Conservation (phyloP, 2,888 invertebrate genomes). For the Pammene fasciana region DNA sequence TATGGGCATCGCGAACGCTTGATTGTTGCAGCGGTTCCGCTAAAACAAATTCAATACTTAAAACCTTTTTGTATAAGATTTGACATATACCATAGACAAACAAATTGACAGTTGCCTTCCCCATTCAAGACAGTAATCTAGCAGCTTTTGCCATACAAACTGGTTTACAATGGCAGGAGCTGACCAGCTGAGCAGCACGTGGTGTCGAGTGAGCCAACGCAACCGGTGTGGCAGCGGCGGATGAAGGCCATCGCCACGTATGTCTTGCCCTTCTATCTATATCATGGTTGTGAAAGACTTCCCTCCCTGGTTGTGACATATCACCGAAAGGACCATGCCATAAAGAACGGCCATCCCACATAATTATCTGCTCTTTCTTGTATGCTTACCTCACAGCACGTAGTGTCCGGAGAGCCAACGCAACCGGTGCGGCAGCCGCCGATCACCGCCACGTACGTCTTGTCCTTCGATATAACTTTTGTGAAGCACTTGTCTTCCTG, state of each 20-base stretch:
- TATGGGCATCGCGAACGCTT: slow-evolving; percentile 66
- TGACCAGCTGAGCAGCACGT: too few relatives aligned
- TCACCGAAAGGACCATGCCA: too few relatives aligned
- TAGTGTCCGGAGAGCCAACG: slow-evolving; percentile 64
- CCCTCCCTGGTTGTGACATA: slow-evolving; percentile 68
- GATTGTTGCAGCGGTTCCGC: slow-evolving; percentile 74
- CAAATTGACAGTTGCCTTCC: too few relatives aligned
- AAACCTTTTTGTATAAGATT: too few relatives aligned
- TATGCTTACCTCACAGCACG: slow-evolving; percentile 64
- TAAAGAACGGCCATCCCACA: too few relatives aligned
- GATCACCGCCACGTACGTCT: slow-evolving; percentile 65
- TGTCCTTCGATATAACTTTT: slow-evolving; percentile 66
- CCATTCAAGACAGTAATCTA: too few relatives aligned
- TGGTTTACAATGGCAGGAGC: too few relatives aligned
- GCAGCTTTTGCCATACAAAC: too few relatives aligned
- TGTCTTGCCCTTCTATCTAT: slow-evolving; percentile 59
- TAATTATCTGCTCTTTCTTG: too few relatives aligned
- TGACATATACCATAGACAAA: too few relatives aligned
- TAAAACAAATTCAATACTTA: slow-evolving; percentile 48
- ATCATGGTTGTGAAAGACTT: slow-evolving; percentile 74
- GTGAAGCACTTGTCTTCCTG: slow-evolving; percentile 75
- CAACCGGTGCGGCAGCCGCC: slow-evolving; percentile 73
- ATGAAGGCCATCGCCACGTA: slow-evolving; percentile 72
- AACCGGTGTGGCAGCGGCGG: slow-evolving; percentile 71
- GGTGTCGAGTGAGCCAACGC: slow-evolving; percentile 65